Evolutionary conservation across 2,113 vertebrate species (phyloP).

Genomic region (Leuciscus idus): DNA sequence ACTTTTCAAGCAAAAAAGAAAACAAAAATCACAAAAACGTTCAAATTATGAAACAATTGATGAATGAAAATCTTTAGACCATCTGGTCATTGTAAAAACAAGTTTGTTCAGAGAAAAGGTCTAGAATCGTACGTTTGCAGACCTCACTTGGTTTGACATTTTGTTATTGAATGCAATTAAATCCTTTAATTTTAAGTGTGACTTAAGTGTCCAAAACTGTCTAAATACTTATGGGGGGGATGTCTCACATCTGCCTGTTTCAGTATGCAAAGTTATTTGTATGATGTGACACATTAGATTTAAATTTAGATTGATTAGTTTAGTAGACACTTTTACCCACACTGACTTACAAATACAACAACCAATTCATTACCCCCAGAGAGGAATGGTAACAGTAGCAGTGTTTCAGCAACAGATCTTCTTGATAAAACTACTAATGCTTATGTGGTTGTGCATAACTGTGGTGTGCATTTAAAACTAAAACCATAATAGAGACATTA

Average conservation of each 20-base stretch:
- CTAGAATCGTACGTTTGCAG: neutral
- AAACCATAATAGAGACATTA: neutral
- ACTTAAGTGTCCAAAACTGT: neutral
- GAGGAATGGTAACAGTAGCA: neutral
- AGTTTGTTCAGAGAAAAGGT: neutral
- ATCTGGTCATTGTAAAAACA: neutral
- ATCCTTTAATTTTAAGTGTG: neutral
- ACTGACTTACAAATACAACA: neutral
- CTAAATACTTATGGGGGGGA: neutral
- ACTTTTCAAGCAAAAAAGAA: neutral
- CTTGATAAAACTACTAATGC: neutral
- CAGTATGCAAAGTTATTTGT: neutral
- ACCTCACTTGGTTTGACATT: neutral
- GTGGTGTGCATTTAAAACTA: neutral
- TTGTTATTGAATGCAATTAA: neutral
- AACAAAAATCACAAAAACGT: neutral
- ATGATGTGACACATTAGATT: neutral
- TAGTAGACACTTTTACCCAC: neutral
- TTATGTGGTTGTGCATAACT: neutral
- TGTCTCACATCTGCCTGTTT: neutral
- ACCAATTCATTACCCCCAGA: neutral
- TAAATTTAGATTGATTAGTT: neutral
- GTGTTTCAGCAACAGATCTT: neutral
- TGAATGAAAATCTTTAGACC: neutral
- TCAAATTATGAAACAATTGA: neutral